Conservation (phyloP, 2,888 invertebrate species). For the Chrysina gloriosa region DNA sequence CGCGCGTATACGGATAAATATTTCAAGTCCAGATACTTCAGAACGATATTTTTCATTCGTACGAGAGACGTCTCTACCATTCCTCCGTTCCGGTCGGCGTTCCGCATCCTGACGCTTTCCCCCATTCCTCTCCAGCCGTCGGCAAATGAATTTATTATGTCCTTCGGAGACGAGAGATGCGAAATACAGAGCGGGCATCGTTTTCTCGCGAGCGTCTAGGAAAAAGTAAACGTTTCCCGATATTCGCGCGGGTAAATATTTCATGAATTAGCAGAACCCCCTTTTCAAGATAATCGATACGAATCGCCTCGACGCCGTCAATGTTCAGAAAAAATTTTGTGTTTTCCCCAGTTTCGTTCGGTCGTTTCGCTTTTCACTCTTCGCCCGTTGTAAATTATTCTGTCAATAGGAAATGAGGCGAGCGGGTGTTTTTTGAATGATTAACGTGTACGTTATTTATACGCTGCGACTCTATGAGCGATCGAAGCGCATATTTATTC, state of each 20-base stretch:
- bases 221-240: conserved; percentile 20
- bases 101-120: not conserved
- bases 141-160: conserved; percentile 26
- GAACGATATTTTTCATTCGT: conserved; percentile 24
- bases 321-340: conserved; percentile 3
- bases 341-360: not conserved
- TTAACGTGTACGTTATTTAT: conserved; percentile 23
- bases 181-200: not conserved
- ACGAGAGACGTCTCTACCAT: conserved; percentile 31
- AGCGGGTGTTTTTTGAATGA: conserved; percentile 18
- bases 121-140: not conserved
- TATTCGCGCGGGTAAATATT: conserved; percentile 18
- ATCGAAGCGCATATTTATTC: conserved; percentile 13
- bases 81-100: not conserved
- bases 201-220: not conserved
- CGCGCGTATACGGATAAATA: conserved; percentile 18
- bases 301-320: conserved; percentile 2
- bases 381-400: conserved; percentile 20
- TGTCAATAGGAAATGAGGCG: conserved; percentile 26
- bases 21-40: conserved; percentile 26
- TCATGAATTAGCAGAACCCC: conserved; percentile 5
- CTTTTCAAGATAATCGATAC: conserved; percentile 11
- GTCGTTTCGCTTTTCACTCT: not conserved
- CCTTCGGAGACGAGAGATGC: not conserved
- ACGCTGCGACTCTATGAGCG: not conserved